These are phyloP conservation scores for Mizuhopecten yessoensis DNA, from an alignment of 1,140 invertebrate genomes.

Conservation along the genomic window DNA sequence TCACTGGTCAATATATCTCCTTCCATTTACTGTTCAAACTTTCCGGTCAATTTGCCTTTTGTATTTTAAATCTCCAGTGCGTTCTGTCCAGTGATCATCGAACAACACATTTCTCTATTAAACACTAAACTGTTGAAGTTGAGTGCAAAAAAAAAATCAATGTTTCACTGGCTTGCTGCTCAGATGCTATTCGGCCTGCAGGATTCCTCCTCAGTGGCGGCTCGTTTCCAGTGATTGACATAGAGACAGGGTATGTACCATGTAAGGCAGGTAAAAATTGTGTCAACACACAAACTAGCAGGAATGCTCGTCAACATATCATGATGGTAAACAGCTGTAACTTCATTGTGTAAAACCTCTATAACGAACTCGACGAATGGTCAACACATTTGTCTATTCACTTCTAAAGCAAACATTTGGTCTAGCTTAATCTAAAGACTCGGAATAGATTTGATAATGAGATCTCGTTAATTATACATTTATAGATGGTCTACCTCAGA, in stretches of 20 bases:
- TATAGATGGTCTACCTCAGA: too few species aligned
- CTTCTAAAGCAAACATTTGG: too few species aligned
- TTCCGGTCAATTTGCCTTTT: constrained; percentile 38
- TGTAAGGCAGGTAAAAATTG: not conserved
- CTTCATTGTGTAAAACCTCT: too few species aligned
- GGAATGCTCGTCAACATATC: too few species aligned
- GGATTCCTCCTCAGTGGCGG: not conserved
- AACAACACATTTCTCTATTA: not conserved
- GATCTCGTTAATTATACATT: too few species aligned
- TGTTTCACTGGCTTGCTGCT: not conserved
- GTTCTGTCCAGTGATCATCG: not conserved
- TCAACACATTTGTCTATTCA: too few species aligned
- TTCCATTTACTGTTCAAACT: constrained; percentile 28
- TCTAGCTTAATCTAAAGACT: too few species aligned
- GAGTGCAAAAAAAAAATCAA: constrained; percentile 32
- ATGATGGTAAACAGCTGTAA: too few species aligned
- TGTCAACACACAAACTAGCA: too few species aligned
- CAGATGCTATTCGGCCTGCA: not conserved
- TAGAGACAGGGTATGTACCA: not conserved
- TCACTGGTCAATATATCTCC: not conserved
- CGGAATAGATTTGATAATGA: too few species aligned
- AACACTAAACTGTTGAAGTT: constrained; percentile 34
- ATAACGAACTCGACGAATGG: too few species aligned
- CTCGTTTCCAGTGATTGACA: not conserved
- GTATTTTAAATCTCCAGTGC: not conserved